These are phyloP conservation scores for Hetaerina americana DNA, from an alignment of 1,140 invertebrate genomes.

Conservation along the genomic window DNA sequence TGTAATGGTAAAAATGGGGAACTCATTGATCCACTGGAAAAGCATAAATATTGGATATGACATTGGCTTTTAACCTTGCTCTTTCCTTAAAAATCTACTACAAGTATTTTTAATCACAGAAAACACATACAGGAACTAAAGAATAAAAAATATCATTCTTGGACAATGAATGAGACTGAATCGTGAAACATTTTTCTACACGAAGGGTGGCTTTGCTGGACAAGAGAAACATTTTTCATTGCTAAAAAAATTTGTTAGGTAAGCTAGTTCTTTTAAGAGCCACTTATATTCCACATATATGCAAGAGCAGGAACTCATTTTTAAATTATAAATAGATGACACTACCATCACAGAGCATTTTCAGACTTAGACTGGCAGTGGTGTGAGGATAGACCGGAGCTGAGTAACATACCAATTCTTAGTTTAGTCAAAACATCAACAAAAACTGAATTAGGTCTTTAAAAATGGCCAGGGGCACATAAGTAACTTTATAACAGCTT, in stretches of 20 bases:
- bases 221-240: too few species aligned
- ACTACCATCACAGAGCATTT: not conserved
- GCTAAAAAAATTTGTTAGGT: too few species aligned
- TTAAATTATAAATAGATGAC: not conserved
- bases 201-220: not conserved
- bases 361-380: not conserved
- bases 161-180: not conserved
- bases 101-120: not conserved
- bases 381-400: not conserved
- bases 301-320: not conserved
- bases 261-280: not conserved
- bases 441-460: too few species aligned
- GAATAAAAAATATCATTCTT: conserved; percentile 1
- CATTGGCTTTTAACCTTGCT: not conserved
- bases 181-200: not conserved
- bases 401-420: too few species aligned
- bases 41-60: not conserved
- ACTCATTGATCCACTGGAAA: not conserved
- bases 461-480: too few species aligned
- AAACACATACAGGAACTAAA: not conserved
- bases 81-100: not conserved
- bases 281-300: not conserved
- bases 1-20: not conserved
- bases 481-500: too few species aligned
- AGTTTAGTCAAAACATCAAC: too few species aligned